Conservation (phyloP, 2,797 vertebrate genomes). For the Eremophila alpestris region DNA sequence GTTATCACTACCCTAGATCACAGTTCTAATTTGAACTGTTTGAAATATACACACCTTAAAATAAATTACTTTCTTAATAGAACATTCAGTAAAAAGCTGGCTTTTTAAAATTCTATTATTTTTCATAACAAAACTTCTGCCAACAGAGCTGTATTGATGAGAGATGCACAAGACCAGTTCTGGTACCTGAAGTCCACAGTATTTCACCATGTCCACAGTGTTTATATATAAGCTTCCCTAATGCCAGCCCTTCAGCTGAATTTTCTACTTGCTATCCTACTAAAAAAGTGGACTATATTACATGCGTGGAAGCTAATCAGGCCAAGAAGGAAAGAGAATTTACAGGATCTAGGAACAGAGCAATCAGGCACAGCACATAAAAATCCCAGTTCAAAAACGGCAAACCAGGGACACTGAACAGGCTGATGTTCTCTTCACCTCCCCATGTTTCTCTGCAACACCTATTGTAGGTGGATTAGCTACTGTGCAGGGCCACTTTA, state of each 20-base stretch:
- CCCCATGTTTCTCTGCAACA: background rate
- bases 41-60: background rate
- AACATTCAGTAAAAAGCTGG: background rate
- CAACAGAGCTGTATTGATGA: background rate
- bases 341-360: background rate
- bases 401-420: background rate
- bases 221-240: background rate
- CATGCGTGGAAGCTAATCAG: background rate
- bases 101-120: background rate
- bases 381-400: background rate
- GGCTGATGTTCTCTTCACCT: background rate
- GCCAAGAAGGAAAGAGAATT: background rate
- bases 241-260: background rate
- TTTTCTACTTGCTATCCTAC: background rate
- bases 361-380: background rate
- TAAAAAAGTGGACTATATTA: background rate
- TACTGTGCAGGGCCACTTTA: background rate
- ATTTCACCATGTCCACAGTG: background rate
- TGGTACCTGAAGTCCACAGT: background rate
- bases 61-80: background rate
- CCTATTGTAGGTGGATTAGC: background rate
- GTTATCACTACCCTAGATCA: background rate
- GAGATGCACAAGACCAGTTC: background rate
- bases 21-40: background rate
- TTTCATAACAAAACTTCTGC: background rate